phyloP scores from a whole-genome alignment of 2,797 vertebrate genomes.

The Tamandua tetradactyla region DNA sequence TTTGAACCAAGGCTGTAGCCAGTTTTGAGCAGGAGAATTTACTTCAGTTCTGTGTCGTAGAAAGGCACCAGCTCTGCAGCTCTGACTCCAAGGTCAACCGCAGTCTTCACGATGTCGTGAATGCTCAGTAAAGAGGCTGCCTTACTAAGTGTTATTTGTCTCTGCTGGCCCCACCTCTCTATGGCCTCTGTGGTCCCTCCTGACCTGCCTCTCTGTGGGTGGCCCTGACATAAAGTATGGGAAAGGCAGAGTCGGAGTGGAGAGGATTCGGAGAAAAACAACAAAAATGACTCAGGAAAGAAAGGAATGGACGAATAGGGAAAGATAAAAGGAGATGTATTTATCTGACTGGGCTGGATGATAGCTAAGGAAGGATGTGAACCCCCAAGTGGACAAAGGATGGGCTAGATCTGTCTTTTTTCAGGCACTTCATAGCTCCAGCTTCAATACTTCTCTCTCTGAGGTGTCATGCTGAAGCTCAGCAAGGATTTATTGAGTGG shows the following conservation, averaged over 20 bases:
- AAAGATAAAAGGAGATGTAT: slow-evolving; percentile 66
- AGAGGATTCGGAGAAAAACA: slow-evolving; percentile 43
- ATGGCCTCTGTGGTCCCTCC: background rate
- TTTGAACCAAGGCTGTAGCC: background rate
- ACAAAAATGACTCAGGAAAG: slow-evolving; percentile 62
- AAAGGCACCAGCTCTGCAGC: background rate
- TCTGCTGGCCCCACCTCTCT: background rate
- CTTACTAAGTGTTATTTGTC: background rate
- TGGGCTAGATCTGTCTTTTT: slow-evolving; percentile 54
- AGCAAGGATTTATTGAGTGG: slow-evolving; percentile 68
- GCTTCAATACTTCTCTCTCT: slow-evolving; percentile 43
- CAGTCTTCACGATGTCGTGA: background rate
- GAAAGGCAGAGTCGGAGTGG: slow-evolving; percentile 22
- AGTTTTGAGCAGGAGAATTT: background rate
- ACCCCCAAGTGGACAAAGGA: slow-evolving; percentile 53
- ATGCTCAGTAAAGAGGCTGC: background rate
- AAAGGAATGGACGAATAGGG: slow-evolving; percentile 32
- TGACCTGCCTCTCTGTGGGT: background rate
- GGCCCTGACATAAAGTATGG: background rate
- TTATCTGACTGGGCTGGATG: slow-evolving; percentile 43
- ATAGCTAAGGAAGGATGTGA: slow-evolving; percentile 58
- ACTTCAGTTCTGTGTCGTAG: background rate
- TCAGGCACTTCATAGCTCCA: slow-evolving; percentile 31
- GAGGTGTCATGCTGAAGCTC: slow-evolving; percentile 64
- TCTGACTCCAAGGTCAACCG: background rate